These are phyloP conservation scores for Ctena decussata DNA, from an alignment of 2,888 invertebrate genomes.

Conservation along the genomic window DNA sequence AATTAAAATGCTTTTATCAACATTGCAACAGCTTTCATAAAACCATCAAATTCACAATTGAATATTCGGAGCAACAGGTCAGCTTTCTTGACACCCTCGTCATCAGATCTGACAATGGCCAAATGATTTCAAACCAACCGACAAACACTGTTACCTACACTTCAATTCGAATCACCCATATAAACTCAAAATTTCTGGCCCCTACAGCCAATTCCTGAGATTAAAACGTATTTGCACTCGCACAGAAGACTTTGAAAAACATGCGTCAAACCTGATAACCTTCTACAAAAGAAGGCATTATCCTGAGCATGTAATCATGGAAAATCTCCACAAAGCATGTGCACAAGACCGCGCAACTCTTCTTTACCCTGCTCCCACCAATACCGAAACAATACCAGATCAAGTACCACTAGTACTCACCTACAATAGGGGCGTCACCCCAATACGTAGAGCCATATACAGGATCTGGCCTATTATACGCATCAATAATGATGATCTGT, in stretches of 20 bases:
- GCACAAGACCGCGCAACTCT: background rate
- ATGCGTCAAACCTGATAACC: background rate
- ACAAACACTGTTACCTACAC: constrained; percentile 15
- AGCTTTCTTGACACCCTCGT: constrained; percentile 14
- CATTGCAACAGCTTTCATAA: constrained; percentile 15
- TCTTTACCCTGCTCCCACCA: too few species aligned
- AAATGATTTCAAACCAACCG: constrained; percentile 13
- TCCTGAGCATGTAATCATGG: background rate
- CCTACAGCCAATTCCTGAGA: too few species aligned
- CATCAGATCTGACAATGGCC: background rate
- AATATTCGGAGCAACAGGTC: background rate
- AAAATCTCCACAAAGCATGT: background rate
- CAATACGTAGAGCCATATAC: too few species aligned
- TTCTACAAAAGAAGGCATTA: background rate
- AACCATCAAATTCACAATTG: constrained; percentile 26
- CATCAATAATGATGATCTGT: background rate
- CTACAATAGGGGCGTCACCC: background rate
- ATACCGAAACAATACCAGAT: too few species aligned
- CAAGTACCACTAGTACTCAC: background rate
- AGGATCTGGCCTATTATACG: too few species aligned
- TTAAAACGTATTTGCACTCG: too few species aligned
- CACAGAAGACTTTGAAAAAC: background rate
- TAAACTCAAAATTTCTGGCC: too few species aligned
- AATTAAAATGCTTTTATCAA: constrained; percentile 4
- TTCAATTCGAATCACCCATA: too few species aligned